Evolutionary conservation across 2,797 vertebrate genomes (phyloP), one percentile per base, ranked within the genome.

Genomic region (Pteropus rufus): DNA sequence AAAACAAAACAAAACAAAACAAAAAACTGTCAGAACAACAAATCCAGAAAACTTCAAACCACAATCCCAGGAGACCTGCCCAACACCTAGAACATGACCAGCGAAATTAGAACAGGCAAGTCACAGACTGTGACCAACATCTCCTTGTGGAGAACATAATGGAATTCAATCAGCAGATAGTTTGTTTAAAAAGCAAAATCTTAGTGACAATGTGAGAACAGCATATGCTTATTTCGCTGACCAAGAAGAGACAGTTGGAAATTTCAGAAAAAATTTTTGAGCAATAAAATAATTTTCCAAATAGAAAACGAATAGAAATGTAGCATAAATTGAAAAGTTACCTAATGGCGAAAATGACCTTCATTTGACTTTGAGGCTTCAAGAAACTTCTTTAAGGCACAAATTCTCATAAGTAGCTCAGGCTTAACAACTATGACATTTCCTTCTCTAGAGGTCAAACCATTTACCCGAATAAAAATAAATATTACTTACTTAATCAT

Each of bases 251-350:
- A 44, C 69, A 41, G 60, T 52, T 46, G 81, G 39, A 93, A 92
- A 92, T 79, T 49, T 36, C 44, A 39, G 49, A 52, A 18, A 65
- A 75, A 49, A 58, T 1, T 16, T 49, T 31, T 76, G 10, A 72
- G 16, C 34, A 64, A 52, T 18, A 36, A 91, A 31, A 29, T 64
- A 65, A 75, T 65, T 93, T 94, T 81, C n/a, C 62, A 93, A 52
- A 49, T 64, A 70, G 34, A 67, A 89, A 95, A 18, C 15, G 84
- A 72, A 86, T 79, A 21, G 11, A 85, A 81, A 73, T 46, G 12
- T 36, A 58, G 24, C 7, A 75, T 2, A 8, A 46, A 62, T 36
- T 49, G 7, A 62, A 83, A 86, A 81, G 34, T 19, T 69, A 81
- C 76, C 7, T 3, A 16, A 73, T 12, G 69, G 60, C 88, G 36